Conservation (phyloP, 2,797 vertebrate species). For the Tadarida brasiliensis region DNA sequence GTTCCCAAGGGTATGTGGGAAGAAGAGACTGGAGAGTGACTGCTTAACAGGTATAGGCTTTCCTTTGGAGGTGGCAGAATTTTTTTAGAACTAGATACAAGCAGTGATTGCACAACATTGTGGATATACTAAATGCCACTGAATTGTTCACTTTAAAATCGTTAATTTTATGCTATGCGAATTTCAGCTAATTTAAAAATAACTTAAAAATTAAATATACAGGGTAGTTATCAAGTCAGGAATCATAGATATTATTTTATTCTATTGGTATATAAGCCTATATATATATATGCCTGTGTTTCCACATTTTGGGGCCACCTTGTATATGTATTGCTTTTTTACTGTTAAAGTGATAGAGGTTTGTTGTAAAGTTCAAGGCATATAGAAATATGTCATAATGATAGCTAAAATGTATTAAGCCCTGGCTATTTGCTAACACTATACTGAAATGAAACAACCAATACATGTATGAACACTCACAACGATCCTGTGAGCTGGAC, state of each 20-base stretch:
- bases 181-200: constrained; percentile 31
- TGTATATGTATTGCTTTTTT: background rate
- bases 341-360: background rate
- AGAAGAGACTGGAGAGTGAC: background rate
- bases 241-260: background rate
- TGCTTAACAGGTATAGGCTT: background rate
- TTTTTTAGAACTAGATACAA: background rate
- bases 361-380: constrained; percentile 26
- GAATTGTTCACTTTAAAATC: background rate
- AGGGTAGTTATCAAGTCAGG: background rate
- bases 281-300: background rate
- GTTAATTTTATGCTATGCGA: background rate
- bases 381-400: background rate
- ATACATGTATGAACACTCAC: background rate
- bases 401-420: background rate
- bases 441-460: background rate
- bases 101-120: background rate
- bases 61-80: background rate
- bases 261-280: background rate
- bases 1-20: background rate
- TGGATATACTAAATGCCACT: background rate
- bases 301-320: background rate
- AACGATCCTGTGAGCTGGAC: background rate
- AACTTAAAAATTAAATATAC: background rate
- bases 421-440: constrained; percentile 2